Base-by-base conservation (phyloP, 2,113 vertebrate genomes). In the Zapornia atra region DNA sequence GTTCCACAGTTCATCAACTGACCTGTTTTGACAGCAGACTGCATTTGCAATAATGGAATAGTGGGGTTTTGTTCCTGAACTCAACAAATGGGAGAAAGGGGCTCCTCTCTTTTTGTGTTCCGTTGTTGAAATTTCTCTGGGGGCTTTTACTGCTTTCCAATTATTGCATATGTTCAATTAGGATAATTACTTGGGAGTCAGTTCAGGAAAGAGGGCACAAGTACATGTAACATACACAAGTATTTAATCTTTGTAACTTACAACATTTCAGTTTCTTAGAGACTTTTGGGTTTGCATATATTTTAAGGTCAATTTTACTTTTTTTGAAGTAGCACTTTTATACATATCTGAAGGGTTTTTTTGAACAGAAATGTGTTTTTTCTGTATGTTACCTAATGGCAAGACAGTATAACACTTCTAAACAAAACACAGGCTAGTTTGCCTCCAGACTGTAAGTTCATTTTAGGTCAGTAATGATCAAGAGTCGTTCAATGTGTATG, bases 281-380 rank as follows among this genome's bases (percentile, higher is more conserved):
- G 79, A 17, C 63, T 69, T 91, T 53, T 80, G 56, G 20, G 29
- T 92, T 94, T 89, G 34, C 56, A 6, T 89, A 46, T 94, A 82
- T 90, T 76, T 34, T 94, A 90, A 90, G 7, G 28, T 83, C 40
- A 76, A 26, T 94, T 91, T 92, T 91, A 79, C 77, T 95, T 12
- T 95, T 95, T 65, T 86, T 71, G 82, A 87, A 96, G 83, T 96
- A 96, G 92, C 95, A 96, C 95, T 96, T 97, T 94, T 92, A 75
- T 84, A 78, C 72, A 5, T 94, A 88, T 87, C 77, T 91, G 96
- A 95, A 96, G 94, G 83, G 24, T 34, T 75, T 88, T 91, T 92
- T 84, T 78, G 29, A 92, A 64, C 80, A 88, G 60, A 92, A 94
- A 33, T 59, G 7, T 11, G 48, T 31, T 40, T 76, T 76, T 93